These are phyloP conservation scores for Podocnemis expansa DNA, from an alignment of 2,113 vertebrate genomes.

Conservation along the genomic window DNA sequence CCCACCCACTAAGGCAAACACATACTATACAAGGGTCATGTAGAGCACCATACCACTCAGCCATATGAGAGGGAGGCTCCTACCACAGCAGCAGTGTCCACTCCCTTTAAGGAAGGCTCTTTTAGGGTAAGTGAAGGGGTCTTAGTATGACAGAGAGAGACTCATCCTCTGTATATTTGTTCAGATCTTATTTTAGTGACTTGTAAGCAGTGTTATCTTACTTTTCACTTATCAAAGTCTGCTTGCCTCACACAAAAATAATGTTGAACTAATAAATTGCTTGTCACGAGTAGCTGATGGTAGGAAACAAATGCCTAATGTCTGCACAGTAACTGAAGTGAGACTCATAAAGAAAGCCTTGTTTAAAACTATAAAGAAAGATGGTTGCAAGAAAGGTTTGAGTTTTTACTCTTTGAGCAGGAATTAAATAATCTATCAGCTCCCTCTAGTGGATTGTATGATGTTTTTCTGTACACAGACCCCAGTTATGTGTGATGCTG, in stretches of 20 bases:
- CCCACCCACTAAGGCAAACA: not conserved
- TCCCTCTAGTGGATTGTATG: constrained; percentile 48
- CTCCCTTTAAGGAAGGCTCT: not conserved
- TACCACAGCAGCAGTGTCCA: not conserved
- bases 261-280: not conserved
- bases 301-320: not conserved
- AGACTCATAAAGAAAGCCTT: not conserved
- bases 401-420: not conserved
- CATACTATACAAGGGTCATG: not conserved
- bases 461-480: not conserved
- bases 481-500: not conserved
- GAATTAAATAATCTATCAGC: constrained; percentile 14
- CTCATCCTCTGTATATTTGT: not conserved
- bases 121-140: not conserved
- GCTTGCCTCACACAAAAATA: accelerated
- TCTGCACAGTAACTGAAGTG: not conserved
- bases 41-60: accelerated
- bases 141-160: not conserved
- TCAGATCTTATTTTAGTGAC: not conserved
- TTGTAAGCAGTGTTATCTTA: not conserved
- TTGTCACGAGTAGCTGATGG: not conserved
- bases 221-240: not conserved
- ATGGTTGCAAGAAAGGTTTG: accelerated
- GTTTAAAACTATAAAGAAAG: accelerated
- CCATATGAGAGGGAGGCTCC: not conserved